A percentile compares a stretch with the other conserved stretches of the same genome.
phyloP scores from a whole-genome alignment of 1,140 invertebrate species.

The Tetramorium simillimum region DNA sequence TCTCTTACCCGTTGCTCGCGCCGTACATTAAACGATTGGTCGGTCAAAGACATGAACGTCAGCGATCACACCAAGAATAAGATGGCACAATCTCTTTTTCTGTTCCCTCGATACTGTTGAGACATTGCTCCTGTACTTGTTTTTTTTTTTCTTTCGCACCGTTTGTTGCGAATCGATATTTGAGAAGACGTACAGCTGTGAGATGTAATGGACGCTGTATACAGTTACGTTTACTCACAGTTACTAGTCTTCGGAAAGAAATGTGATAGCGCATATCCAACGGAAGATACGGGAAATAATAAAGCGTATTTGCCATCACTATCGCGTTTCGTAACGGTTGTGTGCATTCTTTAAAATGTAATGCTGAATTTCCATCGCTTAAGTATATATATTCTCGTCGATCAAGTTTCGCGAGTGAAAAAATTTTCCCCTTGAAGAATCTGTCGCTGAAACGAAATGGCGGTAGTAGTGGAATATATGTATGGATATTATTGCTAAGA shows the following conservation, averaged over 20 bases:
- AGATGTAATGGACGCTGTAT: neutral
- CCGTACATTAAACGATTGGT: constrained; percentile 82
- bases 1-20: constrained; percentile 87
- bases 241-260: constrained; percentile 18
- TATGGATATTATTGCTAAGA: neutral
- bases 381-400: neutral
- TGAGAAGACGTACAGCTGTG: constrained; percentile 3
- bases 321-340: constrained; percentile 5
- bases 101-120: neutral
- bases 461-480: neutral
- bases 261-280: constrained; percentile 48
- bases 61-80: constrained; percentile 50
- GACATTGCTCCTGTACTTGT: neutral
- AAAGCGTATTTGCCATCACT: constrained; percentile 2
- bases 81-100: neutral
- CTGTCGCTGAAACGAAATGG: neutral
- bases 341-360: neutral
- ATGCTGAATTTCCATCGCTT: neutral
- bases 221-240: neutral
- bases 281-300: neutral
- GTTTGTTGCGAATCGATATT: neutral
- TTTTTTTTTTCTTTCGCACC: neutral
- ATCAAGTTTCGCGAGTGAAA: neutral
- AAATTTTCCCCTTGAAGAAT: neutral
- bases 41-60: constrained; percentile 57